phyloP scores from a whole-genome alignment of 1,140 invertebrate genomes.

The Cydia amplana region DNA sequence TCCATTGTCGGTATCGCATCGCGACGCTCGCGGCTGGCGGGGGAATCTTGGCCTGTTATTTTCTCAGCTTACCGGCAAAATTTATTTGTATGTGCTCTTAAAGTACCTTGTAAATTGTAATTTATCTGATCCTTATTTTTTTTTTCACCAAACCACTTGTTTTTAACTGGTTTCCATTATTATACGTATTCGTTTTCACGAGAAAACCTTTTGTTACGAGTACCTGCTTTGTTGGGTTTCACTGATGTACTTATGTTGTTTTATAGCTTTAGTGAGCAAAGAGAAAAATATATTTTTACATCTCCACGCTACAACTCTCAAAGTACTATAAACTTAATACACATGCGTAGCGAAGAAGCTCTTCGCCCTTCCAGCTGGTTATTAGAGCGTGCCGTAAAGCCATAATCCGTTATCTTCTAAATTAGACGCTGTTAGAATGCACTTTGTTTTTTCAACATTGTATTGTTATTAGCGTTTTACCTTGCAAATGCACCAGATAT shows the following conservation, averaged over 20 bases:
- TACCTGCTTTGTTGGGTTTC: too few species aligned
- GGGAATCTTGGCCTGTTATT: neutral
- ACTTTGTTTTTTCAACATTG: neutral
- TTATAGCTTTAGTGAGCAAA: too few species aligned
- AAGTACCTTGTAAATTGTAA: neutral
- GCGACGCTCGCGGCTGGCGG: neutral
- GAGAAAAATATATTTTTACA: too few species aligned
- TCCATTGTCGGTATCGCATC: slow-evolving; percentile 7
- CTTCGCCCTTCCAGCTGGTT: neutral
- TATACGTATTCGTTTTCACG: too few species aligned
- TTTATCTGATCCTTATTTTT: too few species aligned
- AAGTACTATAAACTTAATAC: neutral
- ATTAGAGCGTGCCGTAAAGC: slow-evolving; percentile 12
- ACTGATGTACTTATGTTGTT: too few species aligned
- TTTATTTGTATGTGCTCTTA: neutral
- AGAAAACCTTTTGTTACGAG: too few species aligned
- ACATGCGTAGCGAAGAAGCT: neutral
- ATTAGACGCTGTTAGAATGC: slow-evolving; percentile 20
- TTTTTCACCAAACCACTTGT: too few species aligned
- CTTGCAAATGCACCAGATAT: neutral
- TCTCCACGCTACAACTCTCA: too few species aligned
- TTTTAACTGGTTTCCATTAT: too few species aligned
- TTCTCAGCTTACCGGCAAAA: neutral
- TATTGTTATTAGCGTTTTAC: neutral
- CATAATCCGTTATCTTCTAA: slow-evolving; percentile 13